These are phyloP conservation scores for Myotis planiceps DNA, from an alignment of 2,797 vertebrate genomes.

Conservation along the genomic window DNA sequence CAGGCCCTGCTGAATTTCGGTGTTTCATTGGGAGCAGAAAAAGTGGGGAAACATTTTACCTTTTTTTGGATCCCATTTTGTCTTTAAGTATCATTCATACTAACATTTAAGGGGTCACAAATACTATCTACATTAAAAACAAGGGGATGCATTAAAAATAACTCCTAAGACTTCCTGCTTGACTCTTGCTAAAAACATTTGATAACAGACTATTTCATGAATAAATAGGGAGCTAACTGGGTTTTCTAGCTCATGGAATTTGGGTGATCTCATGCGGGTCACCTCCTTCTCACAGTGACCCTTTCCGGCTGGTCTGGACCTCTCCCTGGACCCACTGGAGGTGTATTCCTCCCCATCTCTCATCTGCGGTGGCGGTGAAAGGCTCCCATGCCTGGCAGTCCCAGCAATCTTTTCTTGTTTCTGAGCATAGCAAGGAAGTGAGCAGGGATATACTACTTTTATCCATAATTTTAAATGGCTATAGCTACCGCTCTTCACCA, in stretches of 20 bases:
- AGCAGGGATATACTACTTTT: neutral
- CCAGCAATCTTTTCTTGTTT: neutral
- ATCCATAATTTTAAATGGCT: neutral
- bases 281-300: neutral
- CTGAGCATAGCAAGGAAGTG: neutral
- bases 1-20: neutral
- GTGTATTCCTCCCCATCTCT: neutral
- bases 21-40: neutral
- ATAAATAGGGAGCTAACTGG: neutral
- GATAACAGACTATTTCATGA: neutral
- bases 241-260: neutral
- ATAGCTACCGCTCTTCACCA: neutral
- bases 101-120: neutral
- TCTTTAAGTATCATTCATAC: neutral
- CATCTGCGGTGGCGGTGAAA: neutral
- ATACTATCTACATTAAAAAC: neutral
- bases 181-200: neutral
- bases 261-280: neutral
- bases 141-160: neutral
- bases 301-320: neutral
- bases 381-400: neutral
- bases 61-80: neutral
- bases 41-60: neutral
- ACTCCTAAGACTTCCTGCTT: neutral
- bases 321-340: neutral